Percentiles rank a stretch among this genome's conserved stretches.
Evolutionary conservation across 2,797 vertebrate species (phyloP).

Genomic region (Ceryle rudis): DNA sequence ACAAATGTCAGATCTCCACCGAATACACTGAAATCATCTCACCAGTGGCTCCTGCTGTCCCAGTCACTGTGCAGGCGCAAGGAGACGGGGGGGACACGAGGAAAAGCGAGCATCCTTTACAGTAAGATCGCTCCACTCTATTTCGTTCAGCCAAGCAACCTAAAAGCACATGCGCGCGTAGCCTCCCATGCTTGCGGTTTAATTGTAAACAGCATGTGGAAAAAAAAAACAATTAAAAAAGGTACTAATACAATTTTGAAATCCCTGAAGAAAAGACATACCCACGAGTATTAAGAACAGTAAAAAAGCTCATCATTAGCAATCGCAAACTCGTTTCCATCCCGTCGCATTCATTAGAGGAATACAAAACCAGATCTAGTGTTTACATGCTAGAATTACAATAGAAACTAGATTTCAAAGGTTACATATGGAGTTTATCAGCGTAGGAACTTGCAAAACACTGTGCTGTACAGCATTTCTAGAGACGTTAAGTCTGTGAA

Average conservation of each 20-base stretch:
- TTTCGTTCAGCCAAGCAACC: constrained; percentile 33
- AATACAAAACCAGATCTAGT: constrained; percentile 56
- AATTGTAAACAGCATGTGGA: constrained; percentile 50
- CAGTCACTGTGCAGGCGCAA: neutral
- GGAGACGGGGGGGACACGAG: neutral
- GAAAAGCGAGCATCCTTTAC: neutral
- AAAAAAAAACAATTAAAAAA: constrained; percentile 20
- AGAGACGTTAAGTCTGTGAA: neutral
- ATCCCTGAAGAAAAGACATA: constrained; percentile 69
- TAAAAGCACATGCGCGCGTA: constrained; percentile 31
- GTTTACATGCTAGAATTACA: constrained; percentile 55
- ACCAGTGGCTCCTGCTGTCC: neutral
- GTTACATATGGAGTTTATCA: constrained; percentile 17
- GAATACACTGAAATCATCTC: neutral
- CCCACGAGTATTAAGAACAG: constrained; percentile 60
- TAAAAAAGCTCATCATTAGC: constrained; percentile 70
- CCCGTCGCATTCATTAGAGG: constrained; percentile 54
- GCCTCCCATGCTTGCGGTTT: constrained; percentile 40
- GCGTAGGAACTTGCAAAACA: constrained; percentile 37
- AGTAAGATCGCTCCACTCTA: neutral
- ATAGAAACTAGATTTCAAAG: constrained; percentile 46
- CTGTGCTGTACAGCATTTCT: constrained; percentile 45
- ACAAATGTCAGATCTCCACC: neutral
- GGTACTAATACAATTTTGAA: constrained; percentile 44
- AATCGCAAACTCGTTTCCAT: constrained; percentile 53